Evolutionary conservation across 2,888 invertebrate genomes (phyloP), one percentile per base, ranked within the genome.

Genomic region (Amphipyra berbera): DNA sequence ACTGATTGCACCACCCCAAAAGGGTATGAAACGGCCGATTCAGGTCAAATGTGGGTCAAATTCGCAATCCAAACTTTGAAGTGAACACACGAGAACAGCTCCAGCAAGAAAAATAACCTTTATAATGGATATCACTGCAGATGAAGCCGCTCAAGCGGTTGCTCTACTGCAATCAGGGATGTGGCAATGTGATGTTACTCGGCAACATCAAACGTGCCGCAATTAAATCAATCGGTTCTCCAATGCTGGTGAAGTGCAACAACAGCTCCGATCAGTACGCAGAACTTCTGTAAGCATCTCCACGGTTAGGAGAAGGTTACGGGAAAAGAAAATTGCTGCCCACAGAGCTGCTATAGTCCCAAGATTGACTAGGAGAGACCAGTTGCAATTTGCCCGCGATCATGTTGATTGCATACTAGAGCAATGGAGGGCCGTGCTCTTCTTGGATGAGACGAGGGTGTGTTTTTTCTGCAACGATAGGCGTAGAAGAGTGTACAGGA

Each of bases 171-270:
- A 63, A 59, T 56, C 58, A 61, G 66, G 66, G 52, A 60, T 61
- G 56, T 60, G 66, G 52, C 63, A 73, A 46, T 49, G 56, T 63
- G 66, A 68, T 63, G 61, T 73, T 42, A 62, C 58, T 58, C 62
- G 65, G 54, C 21, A 21, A 21, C 21, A 3, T 21, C n/a, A n/a
- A n/a, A n/a, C n/a, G n/a, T n/a, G n/a, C n/a, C n/a, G n/a, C n/a
- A n/a, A n/a, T n/a, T 56, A 68, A 55, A 10, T 71, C 41, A 61
- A 67, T 65, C 63, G 61, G 12, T 65, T 69, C 44, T 46, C 12
- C 9, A 37, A 37, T 37, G 21, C 21, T 37, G 37, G 5, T 37
- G 37, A 37, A 4, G 1, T 37, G 37, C 37, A 37, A 37, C 37
- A 37, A 37, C 37, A 37, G 12, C 37, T 37, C 12, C 37, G 37